A percentile compares a stretch with the other conserved stretches of the same genome.
These are phyloP conservation scores for Cephalopholis sonnerati DNA, from an alignment of 2,113 vertebrate species.

Conservation along the genomic window DNA sequence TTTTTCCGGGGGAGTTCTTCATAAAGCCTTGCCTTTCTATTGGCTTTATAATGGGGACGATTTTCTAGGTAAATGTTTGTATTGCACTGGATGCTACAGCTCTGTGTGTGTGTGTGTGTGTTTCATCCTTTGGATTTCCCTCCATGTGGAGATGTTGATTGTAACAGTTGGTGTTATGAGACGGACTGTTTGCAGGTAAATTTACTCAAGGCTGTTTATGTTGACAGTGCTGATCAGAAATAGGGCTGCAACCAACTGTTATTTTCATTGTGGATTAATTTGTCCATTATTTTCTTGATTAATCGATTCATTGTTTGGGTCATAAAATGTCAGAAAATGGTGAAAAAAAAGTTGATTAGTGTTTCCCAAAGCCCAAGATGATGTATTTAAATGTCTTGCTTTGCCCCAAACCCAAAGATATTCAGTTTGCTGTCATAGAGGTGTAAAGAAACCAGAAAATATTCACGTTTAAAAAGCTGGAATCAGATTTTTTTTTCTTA, in stretches of 20 bases:
- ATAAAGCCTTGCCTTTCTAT: slow-evolving; percentile 16
- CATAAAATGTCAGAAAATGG: no score
- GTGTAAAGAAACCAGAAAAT: no score
- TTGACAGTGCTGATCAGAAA: neutral
- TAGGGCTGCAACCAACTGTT: no score
- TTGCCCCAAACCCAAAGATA: neutral
- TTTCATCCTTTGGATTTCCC: slow-evolving; percentile 9
- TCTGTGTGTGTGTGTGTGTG: neutral
- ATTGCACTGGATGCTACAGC: neutral
- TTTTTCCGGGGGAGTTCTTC: slow-evolving; percentile 18
- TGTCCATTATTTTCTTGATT: no score
- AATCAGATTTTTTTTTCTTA: no score
- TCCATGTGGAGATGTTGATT: neutral
- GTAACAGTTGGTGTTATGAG: neutral
- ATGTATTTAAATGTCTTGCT: no score
- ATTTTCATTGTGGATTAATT: no score
- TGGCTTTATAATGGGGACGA: slow-evolving; percentile 30
- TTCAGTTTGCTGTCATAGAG: no score
- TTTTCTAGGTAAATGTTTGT: slow-evolving; percentile 32
- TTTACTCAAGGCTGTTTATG: neutral
- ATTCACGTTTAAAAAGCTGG: no score
- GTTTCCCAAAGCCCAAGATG: no score
- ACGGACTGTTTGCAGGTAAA: neutral
- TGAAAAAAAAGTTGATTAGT: no score
- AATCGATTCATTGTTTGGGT: no score